Conservation (phyloP, 2,113 vertebrate species). For the Misgurnus anguillicaudatus region DNA sequence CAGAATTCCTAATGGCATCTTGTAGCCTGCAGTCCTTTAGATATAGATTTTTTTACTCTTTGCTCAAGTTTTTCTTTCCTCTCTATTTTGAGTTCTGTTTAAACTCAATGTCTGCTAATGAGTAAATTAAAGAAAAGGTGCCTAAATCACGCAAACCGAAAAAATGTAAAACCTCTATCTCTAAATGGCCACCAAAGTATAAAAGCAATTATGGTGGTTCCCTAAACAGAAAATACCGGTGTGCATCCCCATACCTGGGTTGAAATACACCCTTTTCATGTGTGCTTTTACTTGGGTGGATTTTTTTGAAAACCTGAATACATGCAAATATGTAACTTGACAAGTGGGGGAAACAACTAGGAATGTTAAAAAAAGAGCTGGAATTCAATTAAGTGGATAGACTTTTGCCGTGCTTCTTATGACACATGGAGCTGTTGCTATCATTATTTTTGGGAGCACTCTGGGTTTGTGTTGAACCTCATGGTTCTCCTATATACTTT, state of each 20-base stretch:
- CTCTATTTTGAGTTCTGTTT: constrained; percentile 55
- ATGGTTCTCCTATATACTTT: constrained; percentile 75
- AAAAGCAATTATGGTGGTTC: constrained; percentile 67
- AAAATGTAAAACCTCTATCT: constrained; percentile 65
- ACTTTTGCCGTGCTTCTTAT: constrained; percentile 68
- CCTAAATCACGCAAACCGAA: constrained; percentile 74
- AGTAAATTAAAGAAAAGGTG: constrained; percentile 73
- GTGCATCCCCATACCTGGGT: constrained; percentile 76
- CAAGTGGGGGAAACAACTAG: constrained; percentile 50
- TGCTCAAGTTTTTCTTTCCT: constrained; percentile 58
- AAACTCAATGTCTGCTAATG: constrained; percentile 73
- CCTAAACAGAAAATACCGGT: constrained; percentile 72
- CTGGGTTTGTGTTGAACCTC: constrained; percentile 69
- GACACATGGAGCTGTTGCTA: constrained; percentile 65
- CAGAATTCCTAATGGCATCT: constrained; percentile 78
- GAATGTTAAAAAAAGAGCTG: constrained; percentile 59
- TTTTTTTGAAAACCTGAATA: constrained; percentile 63
- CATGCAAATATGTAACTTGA: constrained; percentile 61
- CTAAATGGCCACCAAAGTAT: constrained; percentile 71
- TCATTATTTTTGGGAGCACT: constrained; percentile 67
- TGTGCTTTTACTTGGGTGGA: constrained; percentile 76
- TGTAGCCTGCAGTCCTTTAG: constrained; percentile 70
- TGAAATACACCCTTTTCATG: constrained; percentile 77
- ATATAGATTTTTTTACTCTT: constrained; percentile 52
- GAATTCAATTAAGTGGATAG: constrained; percentile 62